These are phyloP conservation scores for Neoitamus cyanurus DNA, from an alignment of 2,888 invertebrate genomes.

Conservation along the genomic window DNA sequence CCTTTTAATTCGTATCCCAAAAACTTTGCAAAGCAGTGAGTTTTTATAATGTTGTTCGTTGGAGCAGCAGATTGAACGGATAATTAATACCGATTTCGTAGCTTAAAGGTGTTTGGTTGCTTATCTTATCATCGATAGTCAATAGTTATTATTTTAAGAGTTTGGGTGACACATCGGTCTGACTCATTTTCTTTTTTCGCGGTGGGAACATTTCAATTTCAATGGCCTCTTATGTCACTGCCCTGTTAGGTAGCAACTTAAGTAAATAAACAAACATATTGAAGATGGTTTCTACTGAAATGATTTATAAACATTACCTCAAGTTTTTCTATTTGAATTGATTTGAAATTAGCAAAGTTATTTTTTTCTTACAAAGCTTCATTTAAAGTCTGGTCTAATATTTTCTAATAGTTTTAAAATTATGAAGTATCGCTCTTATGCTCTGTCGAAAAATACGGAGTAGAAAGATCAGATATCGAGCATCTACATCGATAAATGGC, in stretches of 20 bases:
- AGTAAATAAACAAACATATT: background rate
- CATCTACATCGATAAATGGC: too few relatives aligned
- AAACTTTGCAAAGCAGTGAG: background rate
- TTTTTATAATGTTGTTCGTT: background rate
- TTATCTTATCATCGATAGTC: background rate
- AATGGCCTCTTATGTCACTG: background rate
- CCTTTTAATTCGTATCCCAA: background rate
- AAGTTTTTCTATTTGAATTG: background rate
- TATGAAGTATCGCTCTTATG: background rate
- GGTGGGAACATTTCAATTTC: background rate
- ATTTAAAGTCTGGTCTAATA: background rate
- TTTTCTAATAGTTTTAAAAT: background rate
- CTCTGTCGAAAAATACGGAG: too few relatives aligned
- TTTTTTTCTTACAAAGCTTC: background rate
- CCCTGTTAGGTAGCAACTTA: background rate
- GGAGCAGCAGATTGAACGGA: background rate
- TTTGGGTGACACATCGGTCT: background rate
- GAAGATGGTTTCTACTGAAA: background rate
- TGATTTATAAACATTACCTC: background rate
- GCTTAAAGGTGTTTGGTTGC: background rate
- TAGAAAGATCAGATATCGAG: too few relatives aligned
- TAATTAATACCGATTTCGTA: background rate
- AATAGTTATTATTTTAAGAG: background rate
- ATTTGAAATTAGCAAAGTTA: background rate
- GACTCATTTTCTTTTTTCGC: background rate